phyloP scores from a whole-genome alignment of 2,113 vertebrate genomes.

The Caretta caretta region DNA sequence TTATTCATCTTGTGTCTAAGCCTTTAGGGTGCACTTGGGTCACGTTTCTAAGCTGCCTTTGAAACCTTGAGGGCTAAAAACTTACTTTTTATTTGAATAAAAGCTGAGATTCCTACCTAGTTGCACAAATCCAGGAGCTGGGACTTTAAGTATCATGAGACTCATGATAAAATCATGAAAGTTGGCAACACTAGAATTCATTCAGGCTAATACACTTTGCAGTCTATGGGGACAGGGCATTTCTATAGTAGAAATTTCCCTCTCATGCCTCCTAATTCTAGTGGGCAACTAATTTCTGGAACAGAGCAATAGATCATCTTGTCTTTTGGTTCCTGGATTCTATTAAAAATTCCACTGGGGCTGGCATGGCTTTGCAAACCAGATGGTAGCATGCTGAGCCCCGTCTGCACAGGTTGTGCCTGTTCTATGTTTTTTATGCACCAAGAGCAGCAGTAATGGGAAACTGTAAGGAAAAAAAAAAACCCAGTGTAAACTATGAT shows the following conservation, averaged over 20 bases:
- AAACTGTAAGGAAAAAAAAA: conserved; percentile 2
- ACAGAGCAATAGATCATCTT: neutral
- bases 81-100: neutral
- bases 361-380: neutral
- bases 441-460: neutral
- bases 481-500: neutral
- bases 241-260: neutral
- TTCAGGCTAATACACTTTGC: neutral
- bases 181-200: neutral
- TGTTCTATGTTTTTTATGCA: neutral
- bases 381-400: neutral
- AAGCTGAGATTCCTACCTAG: neutral
- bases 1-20: neutral
- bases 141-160: neutral
- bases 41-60: neutral
- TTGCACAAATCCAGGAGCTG: neutral
- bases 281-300: neutral
- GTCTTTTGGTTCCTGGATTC: neutral
- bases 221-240: neutral
- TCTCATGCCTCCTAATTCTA: neutral
- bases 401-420: neutral
- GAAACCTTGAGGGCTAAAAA: conserved; percentile 16
- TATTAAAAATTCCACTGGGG: neutral
- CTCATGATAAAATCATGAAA: neutral
- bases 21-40: neutral